Conservation (phyloP, 1,140 invertebrate genomes). For the Sitobion miscanthi region DNA sequence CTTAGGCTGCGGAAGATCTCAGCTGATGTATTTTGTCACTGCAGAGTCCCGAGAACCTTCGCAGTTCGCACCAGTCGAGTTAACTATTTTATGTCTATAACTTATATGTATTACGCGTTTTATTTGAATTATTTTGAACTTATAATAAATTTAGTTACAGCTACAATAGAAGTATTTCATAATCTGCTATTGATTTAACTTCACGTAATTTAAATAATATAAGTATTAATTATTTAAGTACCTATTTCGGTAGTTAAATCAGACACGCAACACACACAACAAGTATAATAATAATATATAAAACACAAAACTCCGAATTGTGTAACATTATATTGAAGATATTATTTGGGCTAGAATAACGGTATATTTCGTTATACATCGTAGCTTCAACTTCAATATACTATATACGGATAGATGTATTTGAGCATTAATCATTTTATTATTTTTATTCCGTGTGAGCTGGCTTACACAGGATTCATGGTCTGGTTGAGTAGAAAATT, state of each 20-base stretch:
- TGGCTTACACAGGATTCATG: not conserved
- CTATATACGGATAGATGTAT: not conserved
- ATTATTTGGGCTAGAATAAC: not conserved
- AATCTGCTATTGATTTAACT: not conserved
- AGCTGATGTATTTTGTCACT: too few relatives aligned
- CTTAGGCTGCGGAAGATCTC: not conserved
- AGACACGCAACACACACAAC: not conserved
- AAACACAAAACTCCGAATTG: not conserved
- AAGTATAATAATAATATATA: not conserved
- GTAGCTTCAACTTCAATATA: not conserved
- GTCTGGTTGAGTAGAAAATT: constrained; percentile 31
- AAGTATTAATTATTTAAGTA: not conserved
- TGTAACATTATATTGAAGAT: not conserved
- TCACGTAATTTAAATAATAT: not conserved
- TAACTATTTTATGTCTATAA: not conserved
- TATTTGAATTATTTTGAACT: not conserved
- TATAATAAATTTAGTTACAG: not conserved
- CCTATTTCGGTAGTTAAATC: not conserved
- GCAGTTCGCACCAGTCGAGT: not conserved
- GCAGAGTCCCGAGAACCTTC: too few relatives aligned
- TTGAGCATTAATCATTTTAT: constrained; percentile 2
- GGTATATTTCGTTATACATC: not conserved
- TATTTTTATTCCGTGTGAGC: not conserved
- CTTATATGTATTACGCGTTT: not conserved
- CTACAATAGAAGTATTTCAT: not conserved